Conservation (phyloP, 2,888 invertebrate species). For the Orthosia cruda region DNA sequence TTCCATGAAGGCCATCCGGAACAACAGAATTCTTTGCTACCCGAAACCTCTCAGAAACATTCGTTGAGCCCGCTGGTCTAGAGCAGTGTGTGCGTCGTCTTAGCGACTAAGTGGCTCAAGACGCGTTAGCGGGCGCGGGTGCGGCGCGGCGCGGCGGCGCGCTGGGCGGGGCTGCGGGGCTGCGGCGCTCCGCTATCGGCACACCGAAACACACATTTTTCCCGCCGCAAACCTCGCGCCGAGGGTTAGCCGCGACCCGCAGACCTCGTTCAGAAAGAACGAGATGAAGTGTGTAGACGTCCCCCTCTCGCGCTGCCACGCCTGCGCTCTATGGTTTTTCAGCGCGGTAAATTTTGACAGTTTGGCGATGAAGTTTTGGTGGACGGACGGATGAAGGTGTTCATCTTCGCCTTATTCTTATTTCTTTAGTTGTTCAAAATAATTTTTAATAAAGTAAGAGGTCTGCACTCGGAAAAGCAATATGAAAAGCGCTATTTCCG, state of each 20-base stretch:
- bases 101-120: conserved; percentile 91
- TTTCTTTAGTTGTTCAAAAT: neutral
- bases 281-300: conserved; percentile 75
- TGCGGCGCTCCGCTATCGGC: conserved; percentile 91
- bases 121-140: conserved; percentile 90
- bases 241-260: conserved; percentile 92
- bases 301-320: conserved; percentile 78
- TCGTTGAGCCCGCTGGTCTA: conserved; percentile 42
- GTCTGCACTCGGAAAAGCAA: neutral
- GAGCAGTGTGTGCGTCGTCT: conserved; percentile 87
- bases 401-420: neutral
- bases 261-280: conserved; percentile 88
- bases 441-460: neutral
- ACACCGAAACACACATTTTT: conserved; percentile 92
- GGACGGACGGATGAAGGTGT: conserved; percentile 59
- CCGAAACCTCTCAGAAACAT: neutral
- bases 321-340: conserved; percentile 78
- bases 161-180: conserved; percentile 84
- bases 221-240: conserved; percentile 92
- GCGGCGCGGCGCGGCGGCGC: conserved; percentile 68
- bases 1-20: neutral
- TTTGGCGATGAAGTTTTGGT: conserved; percentile 73
- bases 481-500: neutral
- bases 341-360: conserved; percentile 88
- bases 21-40: neutral